phyloP scores from a whole-genome alignment of 2,888 invertebrate genomes.

The Synanthedon formicaeformis region DNA sequence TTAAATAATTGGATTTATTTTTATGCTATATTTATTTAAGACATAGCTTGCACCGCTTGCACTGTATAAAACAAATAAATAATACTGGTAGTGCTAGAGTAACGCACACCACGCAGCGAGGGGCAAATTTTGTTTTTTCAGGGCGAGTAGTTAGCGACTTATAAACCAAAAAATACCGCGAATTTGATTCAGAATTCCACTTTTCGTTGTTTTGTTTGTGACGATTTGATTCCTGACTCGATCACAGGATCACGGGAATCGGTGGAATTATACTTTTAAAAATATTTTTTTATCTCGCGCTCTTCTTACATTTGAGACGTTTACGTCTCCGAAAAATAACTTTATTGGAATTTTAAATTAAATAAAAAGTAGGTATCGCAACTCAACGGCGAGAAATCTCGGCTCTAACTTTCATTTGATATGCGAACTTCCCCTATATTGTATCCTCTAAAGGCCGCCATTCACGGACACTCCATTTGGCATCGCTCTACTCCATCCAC shows the following conservation, averaged over 20 bases:
- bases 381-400: too few species aligned
- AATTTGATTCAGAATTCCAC: slow-evolving; percentile 6
- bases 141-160: slow-evolving; percentile 4
- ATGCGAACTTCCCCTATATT: too few species aligned
- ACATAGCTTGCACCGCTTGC: too few species aligned
- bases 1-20: too few species aligned
- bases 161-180: slow-evolving; percentile 7
- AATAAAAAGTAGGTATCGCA: too few species aligned
- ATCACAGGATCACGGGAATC: neutral
- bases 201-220: neutral
- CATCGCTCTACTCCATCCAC: too few species aligned
- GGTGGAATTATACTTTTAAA: neutral
- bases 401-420: too few species aligned
- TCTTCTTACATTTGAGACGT: neutral
- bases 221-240: neutral
- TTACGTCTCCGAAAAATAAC: neutral
- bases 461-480: too few species aligned
- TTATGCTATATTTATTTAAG: too few species aligned
- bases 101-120: neutral
- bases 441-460: too few species aligned
- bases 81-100: neutral
- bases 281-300: neutral
- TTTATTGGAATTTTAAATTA: too few species aligned
- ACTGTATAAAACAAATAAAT: too few species aligned
- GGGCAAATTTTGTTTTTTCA: slow-evolving; percentile 6